phyloP scores from a whole-genome alignment of 2,888 invertebrate species.

The Sclerodermus sp. region DNA sequence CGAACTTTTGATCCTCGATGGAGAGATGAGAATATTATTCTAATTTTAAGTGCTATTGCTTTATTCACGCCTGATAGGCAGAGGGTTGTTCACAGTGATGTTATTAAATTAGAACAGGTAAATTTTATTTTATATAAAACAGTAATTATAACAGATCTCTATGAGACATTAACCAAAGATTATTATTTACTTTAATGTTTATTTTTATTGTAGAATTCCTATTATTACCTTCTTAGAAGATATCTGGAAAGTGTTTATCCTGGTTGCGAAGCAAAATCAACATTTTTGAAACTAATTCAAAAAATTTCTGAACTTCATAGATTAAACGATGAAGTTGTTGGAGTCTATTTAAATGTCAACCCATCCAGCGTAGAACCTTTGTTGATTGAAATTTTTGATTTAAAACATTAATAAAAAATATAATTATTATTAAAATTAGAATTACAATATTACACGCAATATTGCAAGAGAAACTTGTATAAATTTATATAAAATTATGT shows the following conservation, averaged over 20 bases:
- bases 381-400: slow-evolving; percentile 92
- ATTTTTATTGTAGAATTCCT: slow-evolving; percentile 75
- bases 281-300: slow-evolving; percentile 84
- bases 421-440: too few relatives aligned
- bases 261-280: slow-evolving; percentile 85
- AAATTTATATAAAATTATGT: not conserved
- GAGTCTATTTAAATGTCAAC: slow-evolving; percentile 90
- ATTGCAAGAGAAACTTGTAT: too few relatives aligned
- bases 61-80: slow-evolving; percentile 84
- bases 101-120: slow-evolving; percentile 86
- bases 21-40: slow-evolving; percentile 88
- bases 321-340: slow-evolving; percentile 88
- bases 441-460: not conserved
- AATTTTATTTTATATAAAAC: slow-evolving; percentile 4
- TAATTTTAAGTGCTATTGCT: slow-evolving; percentile 87
- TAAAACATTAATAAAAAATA: slow-evolving; percentile 66
- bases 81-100: slow-evolving; percentile 80
- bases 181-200: slow-evolving; percentile 10
- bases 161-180: too few relatives aligned
- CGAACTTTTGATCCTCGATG: slow-evolving; percentile 83
- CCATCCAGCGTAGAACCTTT: slow-evolving; percentile 89
- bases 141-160: not conserved
- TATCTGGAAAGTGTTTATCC: slow-evolving; percentile 82
- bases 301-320: slow-evolving; percentile 88
- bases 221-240: slow-evolving; percentile 83